These are phyloP conservation scores for Capreolus pygargus DNA, from an alignment of 2,113 vertebrate species.

Conservation along the genomic window DNA sequence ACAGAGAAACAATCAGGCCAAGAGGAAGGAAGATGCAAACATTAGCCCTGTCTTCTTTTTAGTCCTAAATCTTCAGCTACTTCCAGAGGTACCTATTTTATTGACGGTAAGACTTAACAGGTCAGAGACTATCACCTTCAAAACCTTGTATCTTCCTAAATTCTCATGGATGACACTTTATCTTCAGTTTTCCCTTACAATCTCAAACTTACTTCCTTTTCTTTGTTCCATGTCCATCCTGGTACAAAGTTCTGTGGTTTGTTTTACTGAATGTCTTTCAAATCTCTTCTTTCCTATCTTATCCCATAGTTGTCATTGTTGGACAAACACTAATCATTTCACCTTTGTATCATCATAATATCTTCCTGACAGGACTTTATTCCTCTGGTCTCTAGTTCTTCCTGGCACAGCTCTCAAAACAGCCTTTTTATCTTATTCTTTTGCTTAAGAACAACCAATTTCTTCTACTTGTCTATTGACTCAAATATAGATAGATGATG, in stretches of 20 bases:
- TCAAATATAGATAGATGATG: background rate
- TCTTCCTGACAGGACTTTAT: background rate
- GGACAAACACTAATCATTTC: background rate
- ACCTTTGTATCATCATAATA: background rate
- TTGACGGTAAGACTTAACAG: background rate
- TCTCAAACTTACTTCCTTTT: background rate
- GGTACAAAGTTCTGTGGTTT: background rate
- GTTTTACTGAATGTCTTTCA: background rate
- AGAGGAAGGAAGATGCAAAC: slow-evolving; percentile 10
- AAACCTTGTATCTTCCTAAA: background rate
- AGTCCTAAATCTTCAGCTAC: slow-evolving; percentile 5
- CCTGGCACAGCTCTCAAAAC: background rate
- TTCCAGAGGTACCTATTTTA: background rate
- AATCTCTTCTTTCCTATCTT: background rate
- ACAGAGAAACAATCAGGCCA: background rate
- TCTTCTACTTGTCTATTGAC: background rate
- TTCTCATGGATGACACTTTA: background rate
- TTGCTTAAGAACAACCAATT: slow-evolving; percentile 24
- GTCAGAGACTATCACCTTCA: background rate
- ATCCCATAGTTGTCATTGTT: background rate
- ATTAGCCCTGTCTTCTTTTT: background rate
- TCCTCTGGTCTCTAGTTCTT: background rate
- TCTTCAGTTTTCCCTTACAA: background rate
- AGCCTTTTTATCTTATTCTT: background rate
- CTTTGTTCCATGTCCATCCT: background rate